These are phyloP conservation scores for Agriotes lineatus DNA, from an alignment of 2,888 invertebrate genomes.

Conservation along the genomic window DNA sequence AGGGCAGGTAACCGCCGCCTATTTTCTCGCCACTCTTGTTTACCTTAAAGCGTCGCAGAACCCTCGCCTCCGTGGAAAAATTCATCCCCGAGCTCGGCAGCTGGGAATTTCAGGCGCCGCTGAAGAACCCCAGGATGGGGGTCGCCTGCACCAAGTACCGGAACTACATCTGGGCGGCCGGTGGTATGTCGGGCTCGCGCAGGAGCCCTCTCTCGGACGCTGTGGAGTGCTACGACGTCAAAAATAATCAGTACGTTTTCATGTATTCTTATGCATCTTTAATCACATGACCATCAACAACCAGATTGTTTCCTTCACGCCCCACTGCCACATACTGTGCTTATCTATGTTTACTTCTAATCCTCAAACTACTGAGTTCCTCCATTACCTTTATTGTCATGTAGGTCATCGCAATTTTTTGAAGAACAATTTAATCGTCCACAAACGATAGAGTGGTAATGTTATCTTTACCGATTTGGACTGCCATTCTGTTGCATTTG, in stretches of 20 bases:
- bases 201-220: constrained; percentile 70
- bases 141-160: constrained; percentile 73
- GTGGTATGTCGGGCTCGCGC: constrained; percentile 76
- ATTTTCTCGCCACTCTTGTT: not conserved
- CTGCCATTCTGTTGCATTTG: no score
- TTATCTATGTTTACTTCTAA: no score
- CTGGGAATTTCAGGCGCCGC: constrained; percentile 73
- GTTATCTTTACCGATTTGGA: no score
- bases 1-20: constrained; percentile 63
- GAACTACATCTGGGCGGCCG: constrained; percentile 79
- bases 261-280: no score
- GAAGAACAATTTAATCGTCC: no score
- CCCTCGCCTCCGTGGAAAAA: constrained; percentile 73
- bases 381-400: no score
- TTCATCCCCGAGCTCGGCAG: constrained; percentile 71
- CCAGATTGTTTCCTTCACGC: no score
- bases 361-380: no score
- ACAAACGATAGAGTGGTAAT: no score
- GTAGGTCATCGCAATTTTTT: no score
- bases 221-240: constrained; percentile 76
- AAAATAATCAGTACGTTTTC: constrained; percentile 72
- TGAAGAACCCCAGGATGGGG: constrained; percentile 73
- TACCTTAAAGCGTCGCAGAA: constrained; percentile 61
- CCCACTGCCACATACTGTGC: no score
- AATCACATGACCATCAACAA: no score